These are phyloP conservation scores for Spodoptera litura DNA, from an alignment of 1,140 invertebrate species.

Conservation along the genomic window DNA sequence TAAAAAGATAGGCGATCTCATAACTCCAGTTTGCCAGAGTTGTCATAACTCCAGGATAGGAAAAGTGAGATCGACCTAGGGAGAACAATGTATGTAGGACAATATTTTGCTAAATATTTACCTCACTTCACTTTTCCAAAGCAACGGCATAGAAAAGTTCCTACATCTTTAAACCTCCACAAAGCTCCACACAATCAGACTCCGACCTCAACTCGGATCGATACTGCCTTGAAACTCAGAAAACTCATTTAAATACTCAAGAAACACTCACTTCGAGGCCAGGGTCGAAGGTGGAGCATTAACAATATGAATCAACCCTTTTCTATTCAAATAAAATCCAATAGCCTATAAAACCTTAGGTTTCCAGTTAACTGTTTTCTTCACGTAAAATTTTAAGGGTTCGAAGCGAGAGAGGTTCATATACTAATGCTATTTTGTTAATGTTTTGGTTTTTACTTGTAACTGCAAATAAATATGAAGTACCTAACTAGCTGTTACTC, in stretches of 20 bases:
- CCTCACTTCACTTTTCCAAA: too few species aligned
- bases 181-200: background rate
- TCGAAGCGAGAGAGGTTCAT: background rate
- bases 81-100: too few species aligned
- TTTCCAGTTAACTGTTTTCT: background rate
- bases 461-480: too few species aligned
- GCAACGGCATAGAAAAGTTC: too few species aligned
- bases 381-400: slow-evolving; percentile 10
- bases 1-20: too few species aligned
- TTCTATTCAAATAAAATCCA: slow-evolving; percentile 45
- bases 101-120: too few species aligned
- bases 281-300: background rate
- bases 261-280: background rate
- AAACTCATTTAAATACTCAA: slow-evolving; percentile 18
- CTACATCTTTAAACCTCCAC: too few species aligned
- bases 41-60: too few species aligned
- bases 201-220: background rate
- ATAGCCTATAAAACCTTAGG: slow-evolving; percentile 37
- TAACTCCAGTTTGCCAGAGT: too few species aligned
- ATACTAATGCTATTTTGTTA: background rate
- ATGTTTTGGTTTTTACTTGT: background rate
- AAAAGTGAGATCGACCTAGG: too few species aligned
- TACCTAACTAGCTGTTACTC: too few species aligned
- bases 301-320: slow-evolving; percentile 33
- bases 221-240: background rate